Conservation (phyloP, 2,113 vertebrate species). For the Protobothrops flavoviridis region DNA sequence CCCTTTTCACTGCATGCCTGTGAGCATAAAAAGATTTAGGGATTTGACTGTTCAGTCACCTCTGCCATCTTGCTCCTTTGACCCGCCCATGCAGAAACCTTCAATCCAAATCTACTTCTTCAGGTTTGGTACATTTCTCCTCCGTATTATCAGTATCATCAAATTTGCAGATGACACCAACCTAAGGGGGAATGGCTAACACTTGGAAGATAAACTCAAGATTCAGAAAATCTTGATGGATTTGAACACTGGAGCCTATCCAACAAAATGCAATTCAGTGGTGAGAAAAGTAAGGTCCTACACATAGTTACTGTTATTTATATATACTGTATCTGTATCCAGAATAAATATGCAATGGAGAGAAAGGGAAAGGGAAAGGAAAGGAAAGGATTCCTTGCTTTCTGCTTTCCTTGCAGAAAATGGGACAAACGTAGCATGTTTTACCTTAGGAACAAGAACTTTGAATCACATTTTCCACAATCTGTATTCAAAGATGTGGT, state of each 20-base stretch:
- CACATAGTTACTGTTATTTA: constrained; percentile 25
- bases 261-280: too few relatives aligned
- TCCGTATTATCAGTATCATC: neutral
- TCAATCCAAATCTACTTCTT: neutral
- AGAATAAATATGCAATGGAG: neutral
- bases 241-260: too few relatives aligned
- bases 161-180: too few relatives aligned
- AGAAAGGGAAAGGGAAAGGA: neutral
- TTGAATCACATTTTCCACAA: neutral
- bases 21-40: neutral
- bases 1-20: neutral
- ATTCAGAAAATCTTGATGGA: too few relatives aligned
- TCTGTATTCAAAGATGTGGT: neutral
- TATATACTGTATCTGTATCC: constrained; percentile 13
- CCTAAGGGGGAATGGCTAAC: too few relatives aligned
- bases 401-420: neutral
- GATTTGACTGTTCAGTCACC: neutral
- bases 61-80: neutral
- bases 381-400: neutral
- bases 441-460: neutral
- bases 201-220: too few relatives aligned
- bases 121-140: neutral
- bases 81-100: too few relatives aligned
- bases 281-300: too few relatives aligned
- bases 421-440: neutral